Percentiles rank a stretch among this genome's conserved stretches.
Evolutionary conservation across 2,888 invertebrate genomes (phyloP).

Genomic region (Leptinotarsa peninsularis): DNA sequence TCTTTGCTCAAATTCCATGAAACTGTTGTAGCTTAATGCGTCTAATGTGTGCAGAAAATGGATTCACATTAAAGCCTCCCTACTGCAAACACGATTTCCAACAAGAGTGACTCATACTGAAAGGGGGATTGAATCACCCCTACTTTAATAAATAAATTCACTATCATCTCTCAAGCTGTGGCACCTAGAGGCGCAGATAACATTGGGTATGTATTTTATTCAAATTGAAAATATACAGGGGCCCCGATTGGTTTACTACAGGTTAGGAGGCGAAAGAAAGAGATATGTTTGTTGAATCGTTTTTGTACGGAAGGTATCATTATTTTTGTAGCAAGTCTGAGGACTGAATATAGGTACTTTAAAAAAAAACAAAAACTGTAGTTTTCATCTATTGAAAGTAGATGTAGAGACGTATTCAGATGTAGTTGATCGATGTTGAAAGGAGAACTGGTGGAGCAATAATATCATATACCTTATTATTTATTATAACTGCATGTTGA

Average conservation of each 20-base stretch:
- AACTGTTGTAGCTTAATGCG: slow-evolving; percentile 11
- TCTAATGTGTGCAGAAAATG: slow-evolving; percentile 35
- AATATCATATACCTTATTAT: no score
- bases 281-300: background rate
- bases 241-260: background rate
- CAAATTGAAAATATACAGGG: slow-evolving; percentile 5
- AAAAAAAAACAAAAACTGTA: no score
- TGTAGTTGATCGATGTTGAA: no score
- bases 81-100: slow-evolving; percentile 34
- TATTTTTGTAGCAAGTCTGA: no score
- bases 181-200: slow-evolving; percentile 34
- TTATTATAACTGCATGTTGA: no score
- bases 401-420: no score
- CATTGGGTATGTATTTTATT: slow-evolving; percentile 24
- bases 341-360: no score
- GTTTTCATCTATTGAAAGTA: no score
- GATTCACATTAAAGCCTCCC: slow-evolving; percentile 34
- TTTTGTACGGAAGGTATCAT: background rate
- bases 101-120: slow-evolving; percentile 38
- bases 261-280: background rate
- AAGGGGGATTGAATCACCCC: slow-evolving; percentile 41
- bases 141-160: slow-evolving; percentile 41
- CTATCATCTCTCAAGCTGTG: slow-evolving; percentile 34
- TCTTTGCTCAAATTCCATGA: slow-evolving; percentile 5
- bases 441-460: no score